Conservation (phyloP, 1,140 invertebrate genomes). For the Lepidurus couesii region DNA sequence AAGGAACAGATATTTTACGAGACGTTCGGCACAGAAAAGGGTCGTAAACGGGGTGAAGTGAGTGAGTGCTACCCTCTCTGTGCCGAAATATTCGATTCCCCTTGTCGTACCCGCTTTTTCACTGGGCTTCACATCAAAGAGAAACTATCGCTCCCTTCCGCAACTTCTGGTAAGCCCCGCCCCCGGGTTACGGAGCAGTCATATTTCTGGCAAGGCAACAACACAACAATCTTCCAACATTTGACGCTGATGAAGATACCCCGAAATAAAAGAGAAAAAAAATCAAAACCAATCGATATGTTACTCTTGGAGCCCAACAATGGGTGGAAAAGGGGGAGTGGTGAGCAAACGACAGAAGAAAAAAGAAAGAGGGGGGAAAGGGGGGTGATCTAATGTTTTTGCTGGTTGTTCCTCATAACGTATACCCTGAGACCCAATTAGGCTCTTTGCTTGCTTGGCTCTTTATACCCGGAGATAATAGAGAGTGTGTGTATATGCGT, state of each 20-base stretch:
- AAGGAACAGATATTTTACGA: slow-evolving; percentile 22
- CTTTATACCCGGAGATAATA: slow-evolving; percentile 1
- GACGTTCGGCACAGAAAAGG: neutral
- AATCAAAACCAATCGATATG: slow-evolving; percentile 10
- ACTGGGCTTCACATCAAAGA: slow-evolving; percentile 9
- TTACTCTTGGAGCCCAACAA: neutral
- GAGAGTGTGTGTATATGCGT: neutral
- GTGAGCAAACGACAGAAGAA: too few species aligned
- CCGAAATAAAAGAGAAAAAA: neutral
- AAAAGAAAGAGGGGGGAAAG: neutral
- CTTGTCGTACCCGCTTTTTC: neutral
- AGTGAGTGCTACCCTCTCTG: neutral
- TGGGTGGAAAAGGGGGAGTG: too few species aligned
- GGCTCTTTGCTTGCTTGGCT: neutral
- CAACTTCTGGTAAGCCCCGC: neutral
- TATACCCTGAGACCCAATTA: neutral
- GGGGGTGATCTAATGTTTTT: neutral
- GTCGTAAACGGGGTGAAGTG: slow-evolving; percentile 13
- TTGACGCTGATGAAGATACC: neutral
- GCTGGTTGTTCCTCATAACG: neutral
- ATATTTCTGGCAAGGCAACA: slow-evolving; percentile 10
- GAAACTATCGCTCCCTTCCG: neutral
- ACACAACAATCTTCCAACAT: neutral
- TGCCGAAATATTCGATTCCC: neutral
- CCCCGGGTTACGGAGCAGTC: neutral